These are phyloP conservation scores for Eilema depressum DNA, from an alignment of 2,888 invertebrate species.

Conservation along the genomic window DNA sequence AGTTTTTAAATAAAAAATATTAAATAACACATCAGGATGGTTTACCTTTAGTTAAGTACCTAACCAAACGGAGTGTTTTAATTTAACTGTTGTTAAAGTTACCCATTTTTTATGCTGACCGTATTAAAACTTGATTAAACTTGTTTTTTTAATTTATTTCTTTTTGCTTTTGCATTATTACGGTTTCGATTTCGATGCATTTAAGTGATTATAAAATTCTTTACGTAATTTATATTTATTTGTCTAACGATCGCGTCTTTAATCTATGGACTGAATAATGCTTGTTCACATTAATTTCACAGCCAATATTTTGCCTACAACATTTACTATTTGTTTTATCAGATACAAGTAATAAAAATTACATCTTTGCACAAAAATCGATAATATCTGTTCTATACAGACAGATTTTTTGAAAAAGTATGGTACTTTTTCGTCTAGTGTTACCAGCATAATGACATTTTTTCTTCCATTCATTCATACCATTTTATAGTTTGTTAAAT, in stretches of 20 bases:
- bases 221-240: conserved; percentile 36
- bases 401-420: neutral
- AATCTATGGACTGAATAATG: conserved; percentile 71
- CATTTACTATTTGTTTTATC: conserved; percentile 40
- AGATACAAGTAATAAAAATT: conserved; percentile 24
- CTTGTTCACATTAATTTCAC: conserved; percentile 76
- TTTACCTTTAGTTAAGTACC: no score
- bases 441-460: neutral
- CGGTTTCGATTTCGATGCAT: conserved; percentile 38
- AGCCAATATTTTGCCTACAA: conserved; percentile 79
- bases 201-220: conserved; percentile 25
- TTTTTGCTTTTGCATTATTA: neutral
- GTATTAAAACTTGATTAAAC: neutral
- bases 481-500: neutral
- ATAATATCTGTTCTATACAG: neutral
- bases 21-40: no score
- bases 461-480: neutral
- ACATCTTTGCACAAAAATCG: neutral
- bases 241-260: conserved; percentile 36
- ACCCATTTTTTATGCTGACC: neutral
- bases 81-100: neutral
- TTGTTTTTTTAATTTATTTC: no score
- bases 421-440: neutral
- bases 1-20: no score
- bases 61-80: no score